These are phyloP conservation scores for Styela clava DNA, from an alignment of 23 tunicate species.

Conservation along the genomic window DNA sequence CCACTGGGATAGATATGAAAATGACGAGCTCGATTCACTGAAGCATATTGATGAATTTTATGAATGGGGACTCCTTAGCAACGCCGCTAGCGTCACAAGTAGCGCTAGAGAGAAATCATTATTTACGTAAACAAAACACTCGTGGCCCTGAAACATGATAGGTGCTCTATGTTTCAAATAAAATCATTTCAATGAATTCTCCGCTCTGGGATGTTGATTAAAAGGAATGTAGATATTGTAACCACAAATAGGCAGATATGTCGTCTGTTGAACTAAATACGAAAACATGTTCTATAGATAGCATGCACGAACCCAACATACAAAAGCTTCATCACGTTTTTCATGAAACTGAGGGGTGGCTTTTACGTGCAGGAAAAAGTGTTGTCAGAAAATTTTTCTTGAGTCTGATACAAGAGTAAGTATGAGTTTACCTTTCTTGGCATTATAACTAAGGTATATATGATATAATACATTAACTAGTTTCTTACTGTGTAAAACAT, in stretches of 20 bases:
- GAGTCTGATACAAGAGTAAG: conserved; percentile 16
- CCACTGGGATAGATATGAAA: too few relatives aligned
- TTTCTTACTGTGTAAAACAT: too few relatives aligned
- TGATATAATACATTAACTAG: too few relatives aligned
- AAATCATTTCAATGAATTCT: too few relatives aligned
- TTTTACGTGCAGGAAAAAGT: conserved; percentile 22
- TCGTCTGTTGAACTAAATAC: conserved; percentile 1
- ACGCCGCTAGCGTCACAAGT: neutral
- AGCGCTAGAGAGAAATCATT: neutral
- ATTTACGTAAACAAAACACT: neutral
- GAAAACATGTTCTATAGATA: conserved; percentile 1
- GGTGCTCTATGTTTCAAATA: neutral
- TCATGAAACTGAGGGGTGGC: conserved; percentile 15
- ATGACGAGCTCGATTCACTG: neutral
- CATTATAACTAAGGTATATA: too few relatives aligned
- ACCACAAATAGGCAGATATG: neutral
- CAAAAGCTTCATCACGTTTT: conserved; percentile 25
- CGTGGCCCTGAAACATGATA: neutral
- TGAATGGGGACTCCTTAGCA: neutral
- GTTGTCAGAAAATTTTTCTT: conserved; percentile 11
- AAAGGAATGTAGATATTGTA: neutral
- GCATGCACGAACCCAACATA: conserved; percentile 8
- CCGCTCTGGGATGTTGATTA: too few relatives aligned
- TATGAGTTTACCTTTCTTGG: too few relatives aligned
- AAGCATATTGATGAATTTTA: neutral